Evolutionary conservation across 2,797 vertebrate genomes (phyloP), one percentile per base, ranked within the genome.

Genomic region (Dendrocincla tyrannina): DNA sequence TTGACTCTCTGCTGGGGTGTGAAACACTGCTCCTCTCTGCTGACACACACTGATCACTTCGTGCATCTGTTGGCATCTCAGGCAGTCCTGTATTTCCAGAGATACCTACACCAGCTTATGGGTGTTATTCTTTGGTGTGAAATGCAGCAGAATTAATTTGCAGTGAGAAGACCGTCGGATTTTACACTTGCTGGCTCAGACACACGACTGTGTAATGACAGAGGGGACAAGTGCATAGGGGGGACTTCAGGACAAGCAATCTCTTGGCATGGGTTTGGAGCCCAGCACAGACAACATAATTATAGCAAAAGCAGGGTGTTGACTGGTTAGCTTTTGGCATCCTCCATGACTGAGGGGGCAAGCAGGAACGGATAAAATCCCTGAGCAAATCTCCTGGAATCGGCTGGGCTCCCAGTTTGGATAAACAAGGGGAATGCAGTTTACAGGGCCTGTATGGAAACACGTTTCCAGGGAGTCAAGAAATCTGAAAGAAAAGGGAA

Each of bases 221-320:
- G 88, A 92, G 92, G 74, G 92, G 92, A 96, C 73, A 75, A 96
- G 89, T 28, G 87, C 63, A 84, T 7, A 15, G 66, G 91, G 95
- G 92, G 78, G 85, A 93, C 92, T 80, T 95, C 69, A 91, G 91
- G 96, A 96, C 95, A 96, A 85, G 93, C 83, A 76, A 82, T 74
- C 76, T 88, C 77, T 81, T 95, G 95, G 95, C 88, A 88, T 63
- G 73, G 47, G 37, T 70, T 86, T 88, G 92, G 44, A 90, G 83
- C 69, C 91, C 94, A 81, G 91, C 70, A 90, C 70, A 95, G 91
- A 91, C 93, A 96, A 92, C 47, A 47, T 85, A 93, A 94, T 94
- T 91, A 93, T 8, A 94, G 87, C 85, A 95, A 94, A 91, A 94
- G 63, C 79, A 94, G 85, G 80, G 91, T 93, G 85, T 92, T 11